phyloP scores from a whole-genome alignment of 1,140 invertebrate genomes.

The Plectrocnemia conspersa region DNA sequence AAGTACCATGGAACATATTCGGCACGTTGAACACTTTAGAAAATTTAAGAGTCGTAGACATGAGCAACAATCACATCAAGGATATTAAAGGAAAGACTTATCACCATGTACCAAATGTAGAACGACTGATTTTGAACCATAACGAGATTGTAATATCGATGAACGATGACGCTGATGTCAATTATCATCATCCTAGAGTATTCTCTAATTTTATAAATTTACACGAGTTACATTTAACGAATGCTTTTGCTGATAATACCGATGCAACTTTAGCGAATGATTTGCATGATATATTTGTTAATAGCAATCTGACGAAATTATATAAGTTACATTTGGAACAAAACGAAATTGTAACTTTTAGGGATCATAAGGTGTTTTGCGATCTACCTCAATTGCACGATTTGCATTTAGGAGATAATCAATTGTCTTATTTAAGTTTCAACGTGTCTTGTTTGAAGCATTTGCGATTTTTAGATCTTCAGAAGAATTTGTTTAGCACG shows the following conservation, averaged over 20 bases:
- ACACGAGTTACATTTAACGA: conserved; percentile 66
- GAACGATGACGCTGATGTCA: conserved; percentile 51
- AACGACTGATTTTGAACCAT: conserved; percentile 69
- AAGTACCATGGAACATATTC: conserved; percentile 69
- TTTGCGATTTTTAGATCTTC: conserved; percentile 65
- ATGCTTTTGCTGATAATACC: conserved; percentile 68
- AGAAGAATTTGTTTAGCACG: conserved; percentile 62
- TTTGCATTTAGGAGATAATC: conserved; percentile 66
- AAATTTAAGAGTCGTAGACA: conserved; percentile 64
- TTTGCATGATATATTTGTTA: conserved; percentile 68
- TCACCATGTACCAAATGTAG: conserved; percentile 67
- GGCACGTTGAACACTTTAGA: conserved; percentile 57
- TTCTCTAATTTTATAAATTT: conserved; percentile 76
- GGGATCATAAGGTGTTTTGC: conserved; percentile 65
- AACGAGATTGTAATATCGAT: conserved; percentile 63
- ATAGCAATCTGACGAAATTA: conserved; percentile 62
- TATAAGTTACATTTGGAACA: conserved; percentile 73
- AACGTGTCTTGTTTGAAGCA: conserved; percentile 63
- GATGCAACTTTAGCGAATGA: conserved; percentile 58
- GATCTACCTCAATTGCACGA: conserved; percentile 62
- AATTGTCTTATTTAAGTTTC: conserved; percentile 59
- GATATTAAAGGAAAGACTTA: conserved; percentile 73
- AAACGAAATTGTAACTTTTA: conserved; percentile 68
- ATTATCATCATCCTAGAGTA: conserved; percentile 65
- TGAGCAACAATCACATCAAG: conserved; percentile 71